Evolutionary conservation across 1,140 invertebrate species (phyloP), one percentile per base, ranked within the genome.

Genomic region (Zelostemma sp.): DNA sequence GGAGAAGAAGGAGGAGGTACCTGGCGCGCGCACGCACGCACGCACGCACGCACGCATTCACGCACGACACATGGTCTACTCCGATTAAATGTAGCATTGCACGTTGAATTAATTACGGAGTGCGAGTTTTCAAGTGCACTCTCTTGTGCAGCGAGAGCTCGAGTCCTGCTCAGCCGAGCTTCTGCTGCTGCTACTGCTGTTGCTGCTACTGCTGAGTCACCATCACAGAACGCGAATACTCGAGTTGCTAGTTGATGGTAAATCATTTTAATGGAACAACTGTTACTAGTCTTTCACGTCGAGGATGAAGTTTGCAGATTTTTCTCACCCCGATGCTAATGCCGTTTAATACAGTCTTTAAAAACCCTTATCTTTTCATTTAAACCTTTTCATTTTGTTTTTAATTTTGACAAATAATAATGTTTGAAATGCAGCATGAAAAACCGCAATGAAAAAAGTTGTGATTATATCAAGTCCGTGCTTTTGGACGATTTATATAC

Each of bases 201-300:
- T n/a, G n/a, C n/a, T n/a, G n/a, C n/a, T n/a, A n/a, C n/a, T n/a
- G 76, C 75, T 82, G 80, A 82, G 75, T 81, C 80, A 72, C 60
- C 68, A 78, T 73, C 74, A 61, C 60, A 64, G 61, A 68, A 72
- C 73, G 70, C 74, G 74, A 79, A 78, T 68, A 70, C 68, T 66
- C 50, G 68, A 62, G 68, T 50, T 40, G 68, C 18, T 49, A 74
- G n/a, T n/a, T n/a, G n/a, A n/a, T 8, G 25, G 71, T 75, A 80
- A 80, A 81, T 80, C 80, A 74, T 75, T 82, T 81, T 82, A 82
- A 81, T 80, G 78, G 79, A 82, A 82, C 79, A 82, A 82, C 80
- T 82, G 80, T 82, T 82, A 80, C 79, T 67, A 68, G 62, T 17
- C 69, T 64, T 51, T 58, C 60, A 40, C 66, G 68, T 50, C 62